These are phyloP conservation scores for Plusia festucae DNA, from an alignment of 2,888 invertebrate species.

Conservation along the genomic window DNA sequence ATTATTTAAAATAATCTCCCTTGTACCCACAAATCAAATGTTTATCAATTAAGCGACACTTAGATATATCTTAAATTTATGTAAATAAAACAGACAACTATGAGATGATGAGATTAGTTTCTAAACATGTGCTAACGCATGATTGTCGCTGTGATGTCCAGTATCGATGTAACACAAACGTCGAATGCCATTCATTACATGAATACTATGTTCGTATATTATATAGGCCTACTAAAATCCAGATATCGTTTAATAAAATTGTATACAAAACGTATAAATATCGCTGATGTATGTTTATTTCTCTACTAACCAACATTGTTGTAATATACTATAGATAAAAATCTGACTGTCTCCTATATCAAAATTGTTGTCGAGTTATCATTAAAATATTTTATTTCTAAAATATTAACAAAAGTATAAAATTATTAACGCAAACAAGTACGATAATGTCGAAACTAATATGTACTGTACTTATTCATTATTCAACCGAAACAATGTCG, in stretches of 20 bases:
- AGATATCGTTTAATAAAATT: constrained; percentile 63
- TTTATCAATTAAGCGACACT: constrained; percentile 78
- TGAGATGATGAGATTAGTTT: constrained; percentile 66
- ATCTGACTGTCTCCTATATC: constrained; percentile 54
- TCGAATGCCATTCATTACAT: constrained; percentile 49
- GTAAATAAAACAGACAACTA: constrained; percentile 55
- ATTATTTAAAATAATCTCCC: constrained; percentile 84
- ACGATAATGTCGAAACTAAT: constrained; percentile 69
- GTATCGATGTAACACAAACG: constrained; percentile 51
- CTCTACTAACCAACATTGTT: constrained; percentile 50
- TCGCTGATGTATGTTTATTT: constrained; percentile 59
- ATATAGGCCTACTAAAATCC: constrained; percentile 67
- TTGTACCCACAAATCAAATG: constrained; percentile 80
- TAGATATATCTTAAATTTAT: constrained; percentile 69
- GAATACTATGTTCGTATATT: constrained; percentile 51
- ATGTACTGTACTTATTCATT: constrained; percentile 81
- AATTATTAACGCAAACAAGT: constrained; percentile 77
- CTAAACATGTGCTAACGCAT: constrained; percentile 63
- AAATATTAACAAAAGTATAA: constrained; percentile 76
- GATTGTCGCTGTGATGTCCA: constrained; percentile 64
- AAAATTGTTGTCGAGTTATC: constrained; percentile 53
- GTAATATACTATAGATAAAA: constrained; percentile 51
- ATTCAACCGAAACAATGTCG: constrained; percentile 73
- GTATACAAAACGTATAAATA: constrained; percentile 76
- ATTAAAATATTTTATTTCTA: constrained; percentile 65